Evolutionary conservation across 2,797 vertebrate genomes (phyloP), one percentile per base, ranked within the genome.

Genomic region (Eulemur coronatus): DNA sequence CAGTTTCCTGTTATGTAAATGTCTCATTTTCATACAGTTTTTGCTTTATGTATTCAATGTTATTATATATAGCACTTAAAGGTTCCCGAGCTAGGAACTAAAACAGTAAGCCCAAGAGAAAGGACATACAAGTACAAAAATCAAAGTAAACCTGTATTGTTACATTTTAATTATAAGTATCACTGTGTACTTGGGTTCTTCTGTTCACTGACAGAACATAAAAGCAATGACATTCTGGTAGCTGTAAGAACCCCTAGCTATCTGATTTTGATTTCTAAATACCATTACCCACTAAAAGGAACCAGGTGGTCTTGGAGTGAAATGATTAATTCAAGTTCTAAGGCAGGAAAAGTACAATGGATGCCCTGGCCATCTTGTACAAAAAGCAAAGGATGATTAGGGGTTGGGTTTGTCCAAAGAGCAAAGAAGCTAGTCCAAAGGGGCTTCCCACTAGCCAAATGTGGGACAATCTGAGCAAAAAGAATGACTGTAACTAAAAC

Each of bases 221-320:
- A 76, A n/a, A 67, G 59, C 10, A 65, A n/a, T 2, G 26, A 43
- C 17, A 50, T 7, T 61, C n/a, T 33, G 75, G 22, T 35, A 94
- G 10, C 59, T 38, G 2, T 17, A 46, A 75, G 33, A 22, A 88
- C 35, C 26, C 30, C 8, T 24, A 26, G 52, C 3, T 82, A 52
- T 86, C n/a, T n/a, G 28, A 81, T 78, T 86, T 33, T 75, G 41
- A 59, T 78, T 93, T 91, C 33, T 93, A 80, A 93, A 73, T n/a
- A 46, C 24, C 22, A 73, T 59, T 48, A 70, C 18, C 38, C 8
- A 28, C 57, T 24, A 52, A 55, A 89, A 72, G 48, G 38, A 78
- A 46, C 22, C 20, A 79, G 22, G 65, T 33, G 14, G 30, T 17
- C 72, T 73, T 73, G 41, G 38, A 65, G 33, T 17, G n/a, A 72